Evolutionary conservation across 2,888 invertebrate genomes (phyloP).

Genomic region (Pristionchus fissidentatus): DNA sequence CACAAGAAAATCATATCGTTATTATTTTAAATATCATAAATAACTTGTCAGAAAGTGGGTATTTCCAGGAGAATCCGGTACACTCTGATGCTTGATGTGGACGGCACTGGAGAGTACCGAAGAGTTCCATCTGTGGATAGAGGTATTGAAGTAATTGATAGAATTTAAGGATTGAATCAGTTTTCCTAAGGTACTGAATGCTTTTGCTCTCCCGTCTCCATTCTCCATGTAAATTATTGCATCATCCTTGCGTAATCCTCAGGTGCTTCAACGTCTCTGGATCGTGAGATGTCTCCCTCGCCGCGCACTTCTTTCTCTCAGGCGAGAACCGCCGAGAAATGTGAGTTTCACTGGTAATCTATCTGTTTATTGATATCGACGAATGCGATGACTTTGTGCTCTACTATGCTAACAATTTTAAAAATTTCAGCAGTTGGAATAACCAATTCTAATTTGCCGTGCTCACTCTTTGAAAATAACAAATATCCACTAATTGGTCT

Average conservation of each 20-base stretch:
- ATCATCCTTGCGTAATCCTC: no score
- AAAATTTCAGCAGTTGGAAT: background rate
- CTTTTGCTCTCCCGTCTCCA: background rate
- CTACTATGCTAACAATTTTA: background rate
- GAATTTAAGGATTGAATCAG: no score
- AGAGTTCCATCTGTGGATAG: conserved; percentile 5
- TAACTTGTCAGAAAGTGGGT: background rate
- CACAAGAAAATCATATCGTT: no score
- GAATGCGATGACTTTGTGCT: background rate
- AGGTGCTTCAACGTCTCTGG: conserved; percentile 16
- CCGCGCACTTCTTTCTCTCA: conserved; percentile 27
- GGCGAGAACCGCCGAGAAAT: conserved; percentile 45
- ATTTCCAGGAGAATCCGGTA: conserved; percentile 58
- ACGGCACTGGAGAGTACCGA: conserved; percentile 50
- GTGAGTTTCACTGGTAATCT: background rate
- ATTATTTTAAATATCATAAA: no score
- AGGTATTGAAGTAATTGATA: no score
- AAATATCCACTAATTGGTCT: no score
- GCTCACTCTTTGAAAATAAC: background rate
- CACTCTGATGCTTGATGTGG: conserved; percentile 62
- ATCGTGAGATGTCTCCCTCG: conserved; percentile 36
- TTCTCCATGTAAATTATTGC: no score
- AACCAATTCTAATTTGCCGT: background rate
- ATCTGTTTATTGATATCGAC: background rate
- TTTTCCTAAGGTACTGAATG: background rate